Conservation (phyloP, 1,140 invertebrate genomes). For the Drosophila nannoptera region DNA sequence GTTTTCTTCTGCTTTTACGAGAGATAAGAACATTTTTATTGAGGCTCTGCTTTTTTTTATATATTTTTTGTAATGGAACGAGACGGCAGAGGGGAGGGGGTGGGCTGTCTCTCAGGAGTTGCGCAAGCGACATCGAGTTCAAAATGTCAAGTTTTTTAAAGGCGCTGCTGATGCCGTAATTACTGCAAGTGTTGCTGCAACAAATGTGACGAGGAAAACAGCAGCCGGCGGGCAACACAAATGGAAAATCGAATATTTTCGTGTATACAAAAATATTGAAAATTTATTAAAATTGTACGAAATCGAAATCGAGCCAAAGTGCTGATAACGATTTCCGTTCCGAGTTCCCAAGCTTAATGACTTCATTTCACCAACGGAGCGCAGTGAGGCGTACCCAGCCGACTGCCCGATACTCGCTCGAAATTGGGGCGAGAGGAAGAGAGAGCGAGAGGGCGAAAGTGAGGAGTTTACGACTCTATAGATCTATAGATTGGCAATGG, state of each 20-base stretch:
- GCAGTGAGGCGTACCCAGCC: not conserved
- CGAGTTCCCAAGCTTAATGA: slow-evolving; percentile 45
- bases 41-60: slow-evolving; percentile 8
- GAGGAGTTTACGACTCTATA: too few relatives aligned
- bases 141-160: slow-evolving; percentile 63
- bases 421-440: not conserved
- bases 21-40: slow-evolving; percentile 71
- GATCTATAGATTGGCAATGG: too few relatives aligned
- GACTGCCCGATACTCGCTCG: not conserved
- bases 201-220: slow-evolving; percentile 15
- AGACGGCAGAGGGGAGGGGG: too few relatives aligned
- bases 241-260: slow-evolving; percentile 2
- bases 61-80: slow-evolving; percentile 1
- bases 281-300: slow-evolving; percentile 44
- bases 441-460: not conserved
- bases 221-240: slow-evolving; percentile 2
- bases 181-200: slow-evolving; percentile 55
- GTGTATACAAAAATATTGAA: slow-evolving; percentile 27
- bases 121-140: slow-evolving; percentile 51
- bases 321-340: slow-evolving; percentile 74
- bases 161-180: slow-evolving; percentile 45
- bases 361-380: slow-evolving; percentile 48
- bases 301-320: slow-evolving; percentile 69
- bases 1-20: slow-evolving; percentile 56
- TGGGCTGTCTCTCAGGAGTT: slow-evolving; percentile 13